Conservation (phyloP, 2,888 invertebrate genomes). For the Tiphia femorata region DNA sequence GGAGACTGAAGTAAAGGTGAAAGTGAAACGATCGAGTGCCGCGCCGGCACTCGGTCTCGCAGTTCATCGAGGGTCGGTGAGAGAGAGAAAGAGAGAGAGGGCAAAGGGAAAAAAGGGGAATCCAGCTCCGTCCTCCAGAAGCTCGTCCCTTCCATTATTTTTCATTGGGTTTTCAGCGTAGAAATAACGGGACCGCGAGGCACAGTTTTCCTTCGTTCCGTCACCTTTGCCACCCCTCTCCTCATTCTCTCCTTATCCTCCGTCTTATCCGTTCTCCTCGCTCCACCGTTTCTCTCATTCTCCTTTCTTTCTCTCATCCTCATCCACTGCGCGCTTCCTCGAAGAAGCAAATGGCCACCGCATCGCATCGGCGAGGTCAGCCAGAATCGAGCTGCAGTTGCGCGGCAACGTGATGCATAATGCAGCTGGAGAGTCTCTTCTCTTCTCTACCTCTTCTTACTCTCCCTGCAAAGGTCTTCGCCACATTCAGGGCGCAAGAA, state of each 20-base stretch:
- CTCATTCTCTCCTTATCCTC: background rate
- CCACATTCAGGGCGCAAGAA: too few species aligned
- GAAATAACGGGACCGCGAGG: too few species aligned
- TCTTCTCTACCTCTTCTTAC: too few species aligned
- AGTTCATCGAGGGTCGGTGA: too few species aligned
- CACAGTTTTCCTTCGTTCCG: too few species aligned
- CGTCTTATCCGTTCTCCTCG: background rate
- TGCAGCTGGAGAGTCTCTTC: conserved; percentile 4
- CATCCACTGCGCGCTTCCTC: conserved; percentile 1
- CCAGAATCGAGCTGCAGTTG: conserved; percentile 12
- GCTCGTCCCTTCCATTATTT: background rate
- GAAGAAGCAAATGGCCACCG: background rate
- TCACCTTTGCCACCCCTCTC: background rate
- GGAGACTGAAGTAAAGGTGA: background rate
- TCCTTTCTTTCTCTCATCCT: background rate
- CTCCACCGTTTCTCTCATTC: background rate
- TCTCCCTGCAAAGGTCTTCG: too few species aligned
- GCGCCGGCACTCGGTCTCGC: too few species aligned
- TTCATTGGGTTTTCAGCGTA: background rate
- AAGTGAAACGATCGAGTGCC: conserved; percentile 3
- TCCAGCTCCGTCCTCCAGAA: background rate
- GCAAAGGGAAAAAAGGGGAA: background rate
- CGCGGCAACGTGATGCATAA: conserved; percentile 14
- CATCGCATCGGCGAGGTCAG: conserved; percentile 12
- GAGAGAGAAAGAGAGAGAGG: background rate